Evolutionary conservation across 2,113 vertebrate species (phyloP).

Genomic region (Bos javanicus): DNA sequence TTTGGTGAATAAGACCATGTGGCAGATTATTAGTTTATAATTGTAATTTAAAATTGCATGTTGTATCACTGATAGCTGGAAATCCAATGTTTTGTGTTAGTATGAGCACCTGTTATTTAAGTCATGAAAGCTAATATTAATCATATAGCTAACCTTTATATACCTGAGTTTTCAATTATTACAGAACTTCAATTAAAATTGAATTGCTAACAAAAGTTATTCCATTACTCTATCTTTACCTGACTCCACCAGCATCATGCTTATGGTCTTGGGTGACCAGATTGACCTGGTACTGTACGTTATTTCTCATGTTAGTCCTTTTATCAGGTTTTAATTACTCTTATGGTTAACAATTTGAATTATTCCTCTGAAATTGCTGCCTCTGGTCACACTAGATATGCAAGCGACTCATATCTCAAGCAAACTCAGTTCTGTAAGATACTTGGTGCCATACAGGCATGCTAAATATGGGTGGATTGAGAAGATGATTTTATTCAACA

Average conservation of each 20-base stretch:
- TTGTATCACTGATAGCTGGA: background rate
- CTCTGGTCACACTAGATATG: background rate
- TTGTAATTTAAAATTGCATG: background rate
- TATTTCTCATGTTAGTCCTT: background rate
- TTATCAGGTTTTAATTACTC: background rate
- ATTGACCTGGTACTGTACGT: background rate
- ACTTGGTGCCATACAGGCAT: background rate
- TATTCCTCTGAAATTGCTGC: background rate
- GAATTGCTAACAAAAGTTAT: background rate
- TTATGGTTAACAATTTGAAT: background rate
- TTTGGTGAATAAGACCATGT: background rate
- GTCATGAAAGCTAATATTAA: background rate
- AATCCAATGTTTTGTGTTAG: background rate
- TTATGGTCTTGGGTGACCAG: background rate
- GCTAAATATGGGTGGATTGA: background rate
- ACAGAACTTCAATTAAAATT: background rate
- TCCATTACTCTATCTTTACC: background rate
- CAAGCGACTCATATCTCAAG: background rate
- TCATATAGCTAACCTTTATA: background rate
- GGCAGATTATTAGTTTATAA: background rate
- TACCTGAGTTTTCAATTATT: background rate
- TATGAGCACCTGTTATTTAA: background rate
- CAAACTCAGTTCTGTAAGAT: background rate
- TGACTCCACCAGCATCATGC: background rate
- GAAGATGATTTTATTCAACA: background rate